Conservation (phyloP, 2,113 vertebrate species). For the Elanoides forficatus region DNA sequence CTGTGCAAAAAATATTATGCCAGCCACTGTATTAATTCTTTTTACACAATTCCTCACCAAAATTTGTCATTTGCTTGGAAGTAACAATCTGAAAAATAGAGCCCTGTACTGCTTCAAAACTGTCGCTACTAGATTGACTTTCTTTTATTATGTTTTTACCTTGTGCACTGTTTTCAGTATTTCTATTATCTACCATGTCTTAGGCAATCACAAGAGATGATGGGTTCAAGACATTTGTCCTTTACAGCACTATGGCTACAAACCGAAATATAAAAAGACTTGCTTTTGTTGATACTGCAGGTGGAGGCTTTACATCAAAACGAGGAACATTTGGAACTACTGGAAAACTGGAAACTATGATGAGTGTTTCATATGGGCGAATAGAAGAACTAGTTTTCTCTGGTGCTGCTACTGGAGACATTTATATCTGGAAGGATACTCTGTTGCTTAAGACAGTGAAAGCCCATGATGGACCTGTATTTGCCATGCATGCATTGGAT, state of each 20-base stretch:
- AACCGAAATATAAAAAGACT: not conserved
- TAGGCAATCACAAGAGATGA: not conserved
- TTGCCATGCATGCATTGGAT: conserved; percentile 95
- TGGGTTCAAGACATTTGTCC: not conserved
- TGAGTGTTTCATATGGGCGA: conserved; percentile 90
- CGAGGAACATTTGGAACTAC: conserved; percentile 87
- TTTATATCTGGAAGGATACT: conserved; percentile 94
- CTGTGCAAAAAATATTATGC: not conserved
- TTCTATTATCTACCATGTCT: accelerated
- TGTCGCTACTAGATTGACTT: not conserved
- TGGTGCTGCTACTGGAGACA: conserved; percentile 91
- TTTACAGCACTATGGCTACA: not conserved
- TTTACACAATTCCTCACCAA: not conserved
- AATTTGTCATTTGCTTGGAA: not conserved
- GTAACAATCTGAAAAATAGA: not conserved
- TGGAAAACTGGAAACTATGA: conserved; percentile 93
- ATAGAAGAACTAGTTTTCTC: conserved; percentile 92
- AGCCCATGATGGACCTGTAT: conserved; percentile 95
- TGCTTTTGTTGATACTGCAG: conserved; percentile 60
- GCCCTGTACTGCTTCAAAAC: not conserved
- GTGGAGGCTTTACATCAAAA: conserved; percentile 91
- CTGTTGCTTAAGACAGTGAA: conserved; percentile 91
- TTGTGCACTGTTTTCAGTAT: not conserved
- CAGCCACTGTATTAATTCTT: not conserved
- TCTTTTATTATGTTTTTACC: not conserved